Conservation (phyloP, 2,888 invertebrate genomes). For the Ceriagrion tenellum region DNA sequence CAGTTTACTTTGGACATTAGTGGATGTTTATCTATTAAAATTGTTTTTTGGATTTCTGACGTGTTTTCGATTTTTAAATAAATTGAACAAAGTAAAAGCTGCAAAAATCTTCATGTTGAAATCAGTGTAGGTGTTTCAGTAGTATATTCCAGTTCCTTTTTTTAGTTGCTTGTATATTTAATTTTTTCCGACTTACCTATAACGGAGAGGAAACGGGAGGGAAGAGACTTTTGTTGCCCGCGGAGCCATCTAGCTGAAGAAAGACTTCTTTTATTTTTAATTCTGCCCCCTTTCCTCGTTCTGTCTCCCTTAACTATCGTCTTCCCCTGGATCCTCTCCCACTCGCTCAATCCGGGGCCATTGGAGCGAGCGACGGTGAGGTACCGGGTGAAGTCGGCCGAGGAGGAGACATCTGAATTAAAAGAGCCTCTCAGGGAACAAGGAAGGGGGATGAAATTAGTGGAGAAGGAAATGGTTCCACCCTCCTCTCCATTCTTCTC, state of each 20-base stretch:
- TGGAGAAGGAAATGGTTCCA: neutral
- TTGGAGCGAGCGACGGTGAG: neutral
- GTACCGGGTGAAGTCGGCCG: neutral
- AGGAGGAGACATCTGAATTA: neutral
- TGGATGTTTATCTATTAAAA: too few relatives aligned
- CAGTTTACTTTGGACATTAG: too few relatives aligned
- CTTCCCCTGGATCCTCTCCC: neutral
- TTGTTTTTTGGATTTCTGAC: too few relatives aligned
- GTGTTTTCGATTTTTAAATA: too few relatives aligned
- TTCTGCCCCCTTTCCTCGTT: too few relatives aligned
- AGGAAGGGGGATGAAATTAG: conserved; percentile 12
- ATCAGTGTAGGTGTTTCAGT: too few relatives aligned
- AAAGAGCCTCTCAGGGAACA: neutral
- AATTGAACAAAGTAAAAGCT: too few relatives aligned
- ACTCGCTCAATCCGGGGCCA: neutral
- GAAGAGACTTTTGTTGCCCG: neutral
- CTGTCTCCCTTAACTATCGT: neutral
- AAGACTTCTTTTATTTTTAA: neutral
- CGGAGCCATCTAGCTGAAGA: neutral
- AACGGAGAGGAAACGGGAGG: neutral
- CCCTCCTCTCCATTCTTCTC: neutral
- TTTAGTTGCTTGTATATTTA: too few relatives aligned
- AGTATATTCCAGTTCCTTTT: too few relatives aligned
- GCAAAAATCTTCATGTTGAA: too few relatives aligned
- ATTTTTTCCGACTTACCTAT: neutral